Evolutionary conservation across 2,888 invertebrate genomes (phyloP), one percentile per base, ranked within the genome.

Genomic region (Caenorhabditis japonica): DNA sequence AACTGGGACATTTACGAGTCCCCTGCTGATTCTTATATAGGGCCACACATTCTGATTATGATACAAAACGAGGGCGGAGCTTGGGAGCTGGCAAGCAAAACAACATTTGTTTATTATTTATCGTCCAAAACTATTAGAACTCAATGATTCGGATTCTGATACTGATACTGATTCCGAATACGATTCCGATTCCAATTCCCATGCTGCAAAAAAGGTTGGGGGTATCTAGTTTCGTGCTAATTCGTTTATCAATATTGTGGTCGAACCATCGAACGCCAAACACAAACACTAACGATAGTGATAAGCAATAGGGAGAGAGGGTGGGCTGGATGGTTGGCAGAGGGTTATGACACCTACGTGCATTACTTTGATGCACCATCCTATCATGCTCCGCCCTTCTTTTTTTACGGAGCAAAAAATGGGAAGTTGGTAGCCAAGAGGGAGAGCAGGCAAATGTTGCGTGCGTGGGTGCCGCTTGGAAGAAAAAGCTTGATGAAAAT

Each of bases 1-100:
- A n/a, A n/a, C n/a, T 5, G 10, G 30, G 30, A 62, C 56, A 58
- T 71, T 71, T 71, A 71, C 58, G 71, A 62, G 58, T 62, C 71
- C 71, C 71, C 27, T 56, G 71, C 52, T 61, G 71, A 62, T 71
- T 70, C 66, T n/a, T 21, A 4, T 44, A 23, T 3, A 15, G 34
- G 12, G 23, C 41, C 46, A 25, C n/a, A 8, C 15, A 21, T 46
- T 43, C 51, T 58, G 66, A 68, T 66, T n/a, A n/a, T n/a, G 15
- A 17, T 59, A 52, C 33, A 2, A 27, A 30, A 47, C 8, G 33
- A 12, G 38, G 53, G 30, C 23, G n/a, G 44, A 27, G 19, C 1
- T 21, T 13, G 33, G 5, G 33, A 15, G 34, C 2, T 44, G 2
- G n/a, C 3, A 27, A 12, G 5, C 1, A 30, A 53, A 61, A 39